Conservation (phyloP, 2,797 vertebrate genomes). For the Manis crassicaudata region DNA sequence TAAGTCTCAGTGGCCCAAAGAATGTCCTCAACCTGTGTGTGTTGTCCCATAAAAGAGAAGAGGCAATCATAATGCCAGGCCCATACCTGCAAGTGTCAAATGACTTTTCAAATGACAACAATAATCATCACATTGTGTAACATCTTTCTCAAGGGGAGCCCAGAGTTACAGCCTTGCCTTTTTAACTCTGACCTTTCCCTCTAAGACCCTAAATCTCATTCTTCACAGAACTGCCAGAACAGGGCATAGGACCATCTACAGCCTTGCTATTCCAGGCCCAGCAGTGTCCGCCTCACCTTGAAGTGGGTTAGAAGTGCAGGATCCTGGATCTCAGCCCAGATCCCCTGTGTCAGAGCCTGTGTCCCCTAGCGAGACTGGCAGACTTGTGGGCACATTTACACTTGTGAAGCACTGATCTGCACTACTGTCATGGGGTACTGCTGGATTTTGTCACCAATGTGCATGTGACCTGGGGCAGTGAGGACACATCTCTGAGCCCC, state of each 20-base stretch:
- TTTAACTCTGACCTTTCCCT: neutral
- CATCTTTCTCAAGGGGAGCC: neutral
- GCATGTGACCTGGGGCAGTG: neutral
- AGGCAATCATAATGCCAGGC: neutral
- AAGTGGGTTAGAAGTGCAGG: neutral
- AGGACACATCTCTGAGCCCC: neutral
- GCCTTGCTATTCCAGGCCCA: neutral
- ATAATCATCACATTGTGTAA: neutral
- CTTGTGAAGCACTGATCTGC: neutral
- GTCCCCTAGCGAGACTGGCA: neutral
- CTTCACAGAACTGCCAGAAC: neutral
- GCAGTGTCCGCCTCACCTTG: neutral
- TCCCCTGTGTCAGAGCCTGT: neutral
- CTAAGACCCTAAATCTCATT: neutral
- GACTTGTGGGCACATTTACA: neutral
- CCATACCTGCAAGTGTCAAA: neutral
- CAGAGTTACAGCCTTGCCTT: neutral
- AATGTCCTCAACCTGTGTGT: neutral
- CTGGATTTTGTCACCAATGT: neutral
- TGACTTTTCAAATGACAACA: constrained; percentile 34
- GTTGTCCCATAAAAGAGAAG: neutral
- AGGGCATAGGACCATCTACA: too few relatives aligned
- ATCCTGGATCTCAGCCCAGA: neutral
- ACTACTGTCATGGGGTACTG: neutral
- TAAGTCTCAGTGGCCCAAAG: neutral